Base-by-base conservation (phyloP, 2,888 invertebrate genomes). In the Rhorus exstirpatorius region DNA sequence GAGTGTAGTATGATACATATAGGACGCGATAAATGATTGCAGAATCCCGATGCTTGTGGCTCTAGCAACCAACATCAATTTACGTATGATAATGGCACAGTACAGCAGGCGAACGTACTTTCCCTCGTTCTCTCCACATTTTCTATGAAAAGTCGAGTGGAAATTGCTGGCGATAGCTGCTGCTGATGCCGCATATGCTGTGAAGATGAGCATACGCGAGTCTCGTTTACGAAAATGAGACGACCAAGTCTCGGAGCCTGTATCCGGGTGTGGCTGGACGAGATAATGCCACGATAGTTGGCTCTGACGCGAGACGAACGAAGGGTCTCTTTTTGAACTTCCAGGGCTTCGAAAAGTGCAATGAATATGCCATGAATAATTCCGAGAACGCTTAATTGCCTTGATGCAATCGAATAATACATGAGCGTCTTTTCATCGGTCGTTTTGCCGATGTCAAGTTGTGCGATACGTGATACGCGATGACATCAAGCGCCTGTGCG, bases 71-170 rank as follows among this genome's bases (percentile, higher is more conserved):
- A 81, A 86, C 84, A 86, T 87, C 84, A 86, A 86, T 86, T 86
- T 86, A 79, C 84, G 81, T 86, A 83, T 81, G 84, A 87, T 86
- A 84, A 86, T 85, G 84, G 77, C 78, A 83, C 63, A 71, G 79
- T 49, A 70, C 61, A 79, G 35, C 60, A 26, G 65, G 55, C 68
- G 51, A 78, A 46, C 63, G 68, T 55, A 61, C 49, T 38, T 35
- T 35, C 24, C 31, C 71, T 4, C 1, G 55, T 31, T 61, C 72
- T 53, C 71, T 72, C 63, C 55, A 53, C 60, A 81, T 79, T 84
- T 84, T 84, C 80, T 83, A 84, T 84, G 84, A 81, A 84, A 84
- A 80, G 67, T 83, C 80, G 78, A 81, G 83, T 82, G 80, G 80
- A 80, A 84, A 83, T 82, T 84, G 74, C 78, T 61, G 75, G 82